Conservation (phyloP, 2,888 invertebrate species). For the Temnothorax unifasciatus region DNA sequence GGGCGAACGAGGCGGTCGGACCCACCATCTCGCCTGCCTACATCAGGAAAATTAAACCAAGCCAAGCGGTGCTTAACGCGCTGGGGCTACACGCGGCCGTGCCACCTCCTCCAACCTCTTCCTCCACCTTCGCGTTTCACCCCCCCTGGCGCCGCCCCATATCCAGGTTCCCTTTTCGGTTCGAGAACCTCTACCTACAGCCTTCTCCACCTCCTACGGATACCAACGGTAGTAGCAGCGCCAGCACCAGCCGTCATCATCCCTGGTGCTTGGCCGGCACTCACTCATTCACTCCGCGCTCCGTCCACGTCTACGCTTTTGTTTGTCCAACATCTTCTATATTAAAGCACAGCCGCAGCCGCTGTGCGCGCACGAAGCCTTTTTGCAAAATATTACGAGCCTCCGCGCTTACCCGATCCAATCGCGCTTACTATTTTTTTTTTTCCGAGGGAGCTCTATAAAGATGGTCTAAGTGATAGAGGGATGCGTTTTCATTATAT, state of each 20-base stretch:
- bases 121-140: constrained; percentile 70
- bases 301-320: constrained; percentile 83
- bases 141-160: constrained; percentile 70
- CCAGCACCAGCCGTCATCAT: constrained; percentile 68
- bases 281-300: constrained; percentile 79
- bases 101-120: constrained; percentile 74
- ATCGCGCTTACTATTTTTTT: constrained; percentile 62
- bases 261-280: constrained; percentile 67
- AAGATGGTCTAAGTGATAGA: constrained; percentile 9
- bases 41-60: constrained; percentile 86
- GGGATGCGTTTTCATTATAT: background rate
- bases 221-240: constrained; percentile 61
- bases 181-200: constrained; percentile 70
- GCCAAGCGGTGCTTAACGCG: constrained; percentile 86
- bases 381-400: constrained; percentile 72
- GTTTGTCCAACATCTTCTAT: constrained; percentile 85
- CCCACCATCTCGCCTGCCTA: constrained; percentile 84
- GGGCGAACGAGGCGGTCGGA: constrained; percentile 81
- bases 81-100: constrained; percentile 81
- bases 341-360: constrained; percentile 80
- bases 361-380: constrained; percentile 65
- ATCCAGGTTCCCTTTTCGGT: constrained; percentile 73
- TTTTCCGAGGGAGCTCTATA: background rate
- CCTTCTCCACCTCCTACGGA: constrained; percentile 64
- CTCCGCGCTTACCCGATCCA: constrained; percentile 62